Evolutionary conservation across 2,888 invertebrate genomes (phyloP), one percentile per base, ranked within the genome.

Genomic region (Lydus trimaculatus): DNA sequence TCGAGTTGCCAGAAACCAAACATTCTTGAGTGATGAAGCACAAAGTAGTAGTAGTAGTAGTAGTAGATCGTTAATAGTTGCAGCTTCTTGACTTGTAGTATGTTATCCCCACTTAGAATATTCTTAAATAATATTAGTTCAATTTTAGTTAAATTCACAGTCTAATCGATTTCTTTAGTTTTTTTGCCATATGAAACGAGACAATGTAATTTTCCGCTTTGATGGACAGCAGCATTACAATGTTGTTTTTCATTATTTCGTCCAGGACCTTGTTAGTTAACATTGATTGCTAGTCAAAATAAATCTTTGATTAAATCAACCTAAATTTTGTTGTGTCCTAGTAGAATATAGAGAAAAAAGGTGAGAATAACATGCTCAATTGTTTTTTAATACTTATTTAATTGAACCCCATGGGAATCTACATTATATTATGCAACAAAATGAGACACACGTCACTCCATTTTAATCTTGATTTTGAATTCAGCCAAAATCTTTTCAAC

Each of bases 191-290:
- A 81, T 78, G 74, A 81, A 81, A 81, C 77, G 79, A 81, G 82
- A 83, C 83, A 83, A 82, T 82, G 82, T 83, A 83, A 83, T 83
- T 83, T 83, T 82, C 81, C 81, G 82, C 76, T 82, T 82, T 83
- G 80, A 83, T 83, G 80, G 80, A 80, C 81, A 79, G 76, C 77
- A 76, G 78, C 80, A 80, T 76, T 79, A 76, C 76, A 71, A 75
- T n/a, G 73, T 75, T 74, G 73, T 75, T 75, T 75, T 76, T 72
- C 73, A 75, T 74, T 77, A 76, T 74, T 76, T 75, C 77, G 73
- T 75, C 70, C 73, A 63, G 70, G 61, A 76, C 67, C 78, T 78
- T 73, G 78, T 78, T 78, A 78, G 78, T 77, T 74, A 74, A 73
- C 73, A 75, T 73, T 72, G 68, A 70, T 68, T 73, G 71, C 73